Percentiles rank a stretch among this genome's conserved stretches.
Conservation (phyloP, 2,113 vertebrate species). For the Bujurquina vittata region DNA sequence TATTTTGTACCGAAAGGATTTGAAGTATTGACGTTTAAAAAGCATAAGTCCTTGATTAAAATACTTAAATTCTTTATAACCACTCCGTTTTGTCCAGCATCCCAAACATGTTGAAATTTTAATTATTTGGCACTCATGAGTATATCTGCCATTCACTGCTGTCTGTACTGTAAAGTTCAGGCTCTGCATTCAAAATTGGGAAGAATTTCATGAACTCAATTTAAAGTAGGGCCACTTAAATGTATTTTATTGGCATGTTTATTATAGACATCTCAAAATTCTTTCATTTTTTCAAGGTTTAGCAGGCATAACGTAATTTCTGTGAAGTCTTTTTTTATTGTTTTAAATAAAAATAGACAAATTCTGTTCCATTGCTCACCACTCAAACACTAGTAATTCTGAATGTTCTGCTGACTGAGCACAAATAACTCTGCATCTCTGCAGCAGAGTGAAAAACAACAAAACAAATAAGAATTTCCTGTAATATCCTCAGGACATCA, state of each 20-base stretch:
- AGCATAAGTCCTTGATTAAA: constrained; percentile 5
- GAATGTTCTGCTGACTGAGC: constrained; percentile 44
- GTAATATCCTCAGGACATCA: constrained; percentile 58
- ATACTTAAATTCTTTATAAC: constrained; percentile 27
- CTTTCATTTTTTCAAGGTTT: constrained; percentile 17
- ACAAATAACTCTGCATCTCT: constrained; percentile 18
- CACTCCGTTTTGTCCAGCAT: constrained; percentile 33
- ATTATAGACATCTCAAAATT: constrained; percentile 1
- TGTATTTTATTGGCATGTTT: constrained; percentile 8
- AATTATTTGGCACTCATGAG: constrained; percentile 22
- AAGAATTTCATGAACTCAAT: constrained; percentile 9
- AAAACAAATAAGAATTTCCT: constrained; percentile 61
- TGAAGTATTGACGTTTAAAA: neutral
- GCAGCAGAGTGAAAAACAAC: constrained; percentile 18
- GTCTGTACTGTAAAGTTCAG: constrained; percentile 1
- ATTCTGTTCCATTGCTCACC: constrained; percentile 20
- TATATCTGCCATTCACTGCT: constrained; percentile 1
- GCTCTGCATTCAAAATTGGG: neutral
- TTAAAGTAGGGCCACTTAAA: constrained; percentile 9
- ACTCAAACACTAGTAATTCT: constrained; percentile 22
- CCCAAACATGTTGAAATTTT: constrained; percentile 28
- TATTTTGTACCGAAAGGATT: neutral
- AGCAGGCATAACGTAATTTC: constrained; percentile 9
- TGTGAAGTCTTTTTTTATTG: constrained; percentile 21
- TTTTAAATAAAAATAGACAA: constrained; percentile 25